Base-by-base conservation (phyloP, 2,113 vertebrate genomes). In the Myrmecobius fasciatus region DNA sequence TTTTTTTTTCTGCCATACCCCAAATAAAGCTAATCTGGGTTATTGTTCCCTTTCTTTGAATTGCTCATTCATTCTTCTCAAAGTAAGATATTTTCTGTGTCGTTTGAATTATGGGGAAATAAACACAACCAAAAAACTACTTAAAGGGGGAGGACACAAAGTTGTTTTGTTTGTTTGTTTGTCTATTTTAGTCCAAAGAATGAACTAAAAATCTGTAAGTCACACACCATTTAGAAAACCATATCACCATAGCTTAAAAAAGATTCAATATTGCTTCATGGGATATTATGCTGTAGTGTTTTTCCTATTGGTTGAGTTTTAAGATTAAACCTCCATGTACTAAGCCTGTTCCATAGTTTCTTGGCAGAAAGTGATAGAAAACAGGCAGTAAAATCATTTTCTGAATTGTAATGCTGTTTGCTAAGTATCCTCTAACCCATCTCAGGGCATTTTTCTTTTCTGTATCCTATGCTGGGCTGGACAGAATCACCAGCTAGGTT, bases 171-270 rank as follows among this genome's bases (percentile, higher is more conserved):
- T 51, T 51, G 49, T 51, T 51, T 51, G 11, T 51, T 51, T 96
- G 95, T 93, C 93, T 93, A 56, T 97, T 90, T 96, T 97, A 96
- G 26, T 20, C 25, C 83, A 93, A 48, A 75, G 92, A 91, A 94
- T 96, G n/a, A 89, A 97, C 96, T 95, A 53, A 97, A 97, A 98
- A 94, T 9, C 67, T 60, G 91, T 31, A 28, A 97, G 67, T 53
- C 14, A 43, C 2, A 51, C 17, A 89, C 96, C 46, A 94, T 60
- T 92, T 17, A 94, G 94, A 97, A 94, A 95, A 97, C 43, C 89
- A 11, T 24, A 95, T 89, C 25, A 11, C 89, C 96, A 96, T 36
- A 96, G 56, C 53, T 52, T 92, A 48, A 93, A 60, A 94, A 95
- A 6, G 90, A 96, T 96, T 43, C 75, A 96, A 2, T 94, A 93